Evolutionary conservation across 2,888 invertebrate genomes (phyloP), one percentile per base, ranked within the genome.

Genomic region (Notodonta ziczac): DNA sequence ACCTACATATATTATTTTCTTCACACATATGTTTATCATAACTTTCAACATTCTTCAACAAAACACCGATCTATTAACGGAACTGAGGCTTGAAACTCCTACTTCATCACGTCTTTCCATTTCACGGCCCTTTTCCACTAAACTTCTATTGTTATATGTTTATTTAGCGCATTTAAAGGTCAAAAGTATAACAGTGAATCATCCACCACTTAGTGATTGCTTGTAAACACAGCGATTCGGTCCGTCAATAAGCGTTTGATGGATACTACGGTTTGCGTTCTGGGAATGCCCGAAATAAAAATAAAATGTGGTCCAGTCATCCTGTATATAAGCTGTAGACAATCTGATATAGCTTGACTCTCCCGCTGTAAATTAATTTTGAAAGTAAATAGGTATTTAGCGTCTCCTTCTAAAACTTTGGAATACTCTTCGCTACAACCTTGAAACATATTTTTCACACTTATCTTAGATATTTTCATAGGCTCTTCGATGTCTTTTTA

Each of bases 241-340:
- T 14, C n/a, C 51, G 51, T 52, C 56, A 40, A 56, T 56, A 56
- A 50, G 32, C 14, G 32, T 42, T 56, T 60, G 56, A 53, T 32
- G 32, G 52, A 53, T 53, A 13, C 52, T 60, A 32, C 40, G 46
- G 53, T 46, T 32, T 50, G 56, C 42, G 48, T 66, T 63, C 69
- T 65, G 69, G 66, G 66, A 69, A 69, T 60, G 57, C 65, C 64
- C 63, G 48, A 35, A 5, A 5, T 13, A 51, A 5, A 7, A 51
- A 51, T 51, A 46, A 46, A 46, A 46, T 24, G 24, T 24, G 24
- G 24, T 24, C 24, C 24, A 24, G 24, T 24, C 24, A 24, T 24
- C 24, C 2, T 24, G 2, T 24, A 24, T 2, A 24, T 24, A 2
- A 24, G 24, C 24, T 24, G 24, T 24, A 24, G 24, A 2, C 24